Conservation (phyloP, 1,140 invertebrate species). For the Maniola jurtina region DNA sequence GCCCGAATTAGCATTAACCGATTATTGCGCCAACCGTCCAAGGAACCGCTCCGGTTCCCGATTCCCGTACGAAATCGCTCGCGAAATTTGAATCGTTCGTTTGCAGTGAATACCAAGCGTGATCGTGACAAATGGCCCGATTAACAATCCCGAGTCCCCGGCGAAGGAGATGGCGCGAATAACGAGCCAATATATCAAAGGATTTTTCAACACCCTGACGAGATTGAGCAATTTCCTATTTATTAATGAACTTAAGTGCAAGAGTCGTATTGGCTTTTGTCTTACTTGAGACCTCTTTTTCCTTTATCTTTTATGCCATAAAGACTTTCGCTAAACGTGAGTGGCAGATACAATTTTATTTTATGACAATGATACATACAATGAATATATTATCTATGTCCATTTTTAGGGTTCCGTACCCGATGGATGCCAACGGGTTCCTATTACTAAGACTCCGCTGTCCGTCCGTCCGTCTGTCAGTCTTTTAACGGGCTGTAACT, state of each 20-base stretch:
- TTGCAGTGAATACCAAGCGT: conserved; percentile 61
- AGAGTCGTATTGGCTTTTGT: conserved; percentile 16
- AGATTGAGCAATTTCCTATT: conserved; percentile 47
- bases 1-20: conserved; percentile 29
- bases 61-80: conserved; percentile 59
- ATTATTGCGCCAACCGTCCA: conserved; percentile 37
- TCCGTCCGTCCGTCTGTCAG: too few relatives aligned
- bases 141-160: conserved; percentile 67
- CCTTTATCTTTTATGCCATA: neutral
- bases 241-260: conserved; percentile 34
- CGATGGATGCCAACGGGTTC: too few relatives aligned
- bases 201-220: conserved; percentile 68
- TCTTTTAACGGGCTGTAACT: too few relatives aligned
- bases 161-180: conserved; percentile 68
- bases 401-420: too few relatives aligned
- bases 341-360: too few relatives aligned
- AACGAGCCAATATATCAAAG: conserved; percentile 76
- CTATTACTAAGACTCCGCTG: too few relatives aligned
- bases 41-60: conserved; percentile 42
- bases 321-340: too few relatives aligned
- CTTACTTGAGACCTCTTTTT: neutral
- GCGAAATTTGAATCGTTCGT: conserved; percentile 66
- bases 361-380: too few relatives aligned
- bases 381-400: too few relatives aligned
- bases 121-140: conserved; percentile 74